Conservation (phyloP, 2,797 vertebrate genomes). For the Siniperca undulata region DNA sequence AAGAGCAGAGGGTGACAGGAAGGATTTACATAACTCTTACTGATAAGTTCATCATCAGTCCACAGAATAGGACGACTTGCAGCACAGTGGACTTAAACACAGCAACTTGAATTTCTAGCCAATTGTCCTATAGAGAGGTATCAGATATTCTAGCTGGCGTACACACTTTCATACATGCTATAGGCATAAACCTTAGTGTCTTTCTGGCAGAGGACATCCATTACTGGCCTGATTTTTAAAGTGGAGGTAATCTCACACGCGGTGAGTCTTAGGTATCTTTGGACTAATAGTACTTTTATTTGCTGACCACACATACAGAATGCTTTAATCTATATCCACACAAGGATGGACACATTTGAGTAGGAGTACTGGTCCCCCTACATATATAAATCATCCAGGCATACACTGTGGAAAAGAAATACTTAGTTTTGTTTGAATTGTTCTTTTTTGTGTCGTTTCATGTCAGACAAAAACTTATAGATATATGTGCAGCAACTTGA, state of each 20-base stretch:
- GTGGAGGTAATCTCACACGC: constrained; percentile 39
- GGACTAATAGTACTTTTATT: constrained; percentile 49
- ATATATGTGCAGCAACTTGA: constrained; percentile 39
- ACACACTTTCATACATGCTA: constrained; percentile 66
- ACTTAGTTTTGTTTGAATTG: constrained; percentile 32
- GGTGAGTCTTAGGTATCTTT: constrained; percentile 28
- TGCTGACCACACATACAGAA: constrained; percentile 29
- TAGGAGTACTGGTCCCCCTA: constrained; percentile 18
- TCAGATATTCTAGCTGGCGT: constrained; percentile 50
- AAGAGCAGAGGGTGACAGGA: constrained; percentile 47
- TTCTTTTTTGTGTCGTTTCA: constrained; percentile 33
- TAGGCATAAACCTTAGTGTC: constrained; percentile 71
- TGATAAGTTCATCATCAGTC: constrained; percentile 41
- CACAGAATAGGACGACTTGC: constrained; percentile 36
- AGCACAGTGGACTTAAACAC: constrained; percentile 61
- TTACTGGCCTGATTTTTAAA: constrained; percentile 43
- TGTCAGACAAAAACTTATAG: constrained; percentile 22
- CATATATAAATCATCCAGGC: constrained; percentile 38
- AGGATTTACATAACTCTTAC: constrained; percentile 52
- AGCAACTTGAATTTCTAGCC: constrained; percentile 43
- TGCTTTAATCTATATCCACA: constrained; percentile 50
- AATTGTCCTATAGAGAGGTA: constrained; percentile 24
- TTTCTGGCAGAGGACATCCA: constrained; percentile 47
- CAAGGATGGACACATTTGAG: constrained; percentile 34
- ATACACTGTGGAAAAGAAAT: constrained; percentile 56